Evolutionary conservation across 2,888 invertebrate genomes (phyloP).

Genomic region (Achlya flavicornis): DNA sequence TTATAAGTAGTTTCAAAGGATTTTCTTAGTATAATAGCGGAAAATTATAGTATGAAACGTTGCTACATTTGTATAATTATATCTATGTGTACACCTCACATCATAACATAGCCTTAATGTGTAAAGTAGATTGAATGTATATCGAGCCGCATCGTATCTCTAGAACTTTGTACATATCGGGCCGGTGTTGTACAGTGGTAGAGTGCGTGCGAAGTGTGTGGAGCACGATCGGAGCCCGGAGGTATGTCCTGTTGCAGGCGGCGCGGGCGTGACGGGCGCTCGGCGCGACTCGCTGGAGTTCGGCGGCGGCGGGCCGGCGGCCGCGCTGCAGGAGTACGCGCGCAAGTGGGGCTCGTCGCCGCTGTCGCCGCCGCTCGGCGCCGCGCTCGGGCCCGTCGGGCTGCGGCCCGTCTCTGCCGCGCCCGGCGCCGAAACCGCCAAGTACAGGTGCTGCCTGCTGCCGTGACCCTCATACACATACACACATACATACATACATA

Average conservation of each 20-base stretch:
- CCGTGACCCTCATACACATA: too few relatives aligned
- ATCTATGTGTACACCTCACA: constrained; percentile 14
- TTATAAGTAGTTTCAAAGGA: neutral
- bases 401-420: constrained; percentile 86
- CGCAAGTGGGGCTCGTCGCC: constrained; percentile 85
- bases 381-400: constrained; percentile 87
- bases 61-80: constrained; percentile 3
- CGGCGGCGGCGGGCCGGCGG: constrained; percentile 72
- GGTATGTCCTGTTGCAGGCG: constrained; percentile 68
- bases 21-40: neutral
- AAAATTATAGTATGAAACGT: neutral
- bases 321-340: constrained; percentile 78
- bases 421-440: constrained; percentile 95
- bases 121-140: constrained; percentile 12
- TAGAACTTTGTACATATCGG: constrained; percentile 37
- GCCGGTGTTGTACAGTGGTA: constrained; percentile 34
- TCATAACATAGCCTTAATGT: neutral
- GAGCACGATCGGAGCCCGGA: constrained; percentile 48
- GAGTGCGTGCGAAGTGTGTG: constrained; percentile 24
- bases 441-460: constrained; percentile 84
- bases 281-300: constrained; percentile 85
- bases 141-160: constrained; percentile 32
- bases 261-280: constrained; percentile 58
- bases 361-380: constrained; percentile 89
- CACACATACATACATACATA: too few relatives aligned